Evolutionary conservation across 2,888 invertebrate genomes (phyloP), one percentile per base, ranked within the genome.

Genomic region (Phymatocera aterrima): DNA sequence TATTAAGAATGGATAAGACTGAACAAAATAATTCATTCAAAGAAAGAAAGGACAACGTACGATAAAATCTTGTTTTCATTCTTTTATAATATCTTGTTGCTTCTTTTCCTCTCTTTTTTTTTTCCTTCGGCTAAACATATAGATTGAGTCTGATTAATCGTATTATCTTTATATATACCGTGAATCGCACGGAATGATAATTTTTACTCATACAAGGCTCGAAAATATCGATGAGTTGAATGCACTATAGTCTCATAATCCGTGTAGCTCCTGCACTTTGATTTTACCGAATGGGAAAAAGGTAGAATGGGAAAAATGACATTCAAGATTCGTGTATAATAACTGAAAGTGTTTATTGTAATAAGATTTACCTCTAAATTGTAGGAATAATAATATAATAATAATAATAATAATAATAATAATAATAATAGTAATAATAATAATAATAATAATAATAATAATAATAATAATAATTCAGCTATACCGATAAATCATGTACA

Each of bases 401-500:
- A 82, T 82, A 81, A 82, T 77, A 70, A 57, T 57, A 74, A 51
- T 82, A 82, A 81, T 82, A 79, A 68, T 46, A 70, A 46, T 43
- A 31, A 46, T 46, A 43, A 8, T 70, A 31, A 70, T 48, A 48
- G 46, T 70, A 18, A 70, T 24, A 8, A 68, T 28, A n/a, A 68
- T 68, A 34, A 46, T 77, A 80, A 80, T 81, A 40, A 80, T 65
- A 78, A 79, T 80, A 80, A 80, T 81, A 81, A 78, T 81, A 80
- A 83, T 82, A 81, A 81, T 77, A 70, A 75, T 57, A 74, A 51
- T 82, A 82, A 82, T 82, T 83, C 81, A 82, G 80, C 78, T 82
- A 82, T 81, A 81, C 81, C 75, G 79, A 86, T 87, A 86, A 87
- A 85, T 87, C 85, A 83, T 84, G 75, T 85, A 85, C 84, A 83